Conservation (phyloP, 1,140 invertebrate genomes). For the Luehdorfia chinensis region DNA sequence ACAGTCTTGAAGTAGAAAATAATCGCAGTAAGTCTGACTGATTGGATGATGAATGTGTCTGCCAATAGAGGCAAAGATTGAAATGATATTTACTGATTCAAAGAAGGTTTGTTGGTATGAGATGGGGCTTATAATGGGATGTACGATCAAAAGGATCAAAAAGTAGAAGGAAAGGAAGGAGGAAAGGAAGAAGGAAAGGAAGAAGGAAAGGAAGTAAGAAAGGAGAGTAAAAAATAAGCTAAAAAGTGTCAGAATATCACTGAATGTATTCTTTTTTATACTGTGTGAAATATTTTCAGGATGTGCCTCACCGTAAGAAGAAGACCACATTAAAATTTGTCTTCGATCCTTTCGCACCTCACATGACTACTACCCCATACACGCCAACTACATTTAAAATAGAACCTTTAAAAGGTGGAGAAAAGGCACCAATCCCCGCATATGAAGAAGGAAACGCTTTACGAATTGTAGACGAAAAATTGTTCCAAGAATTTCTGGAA, state of each 20-base stretch:
- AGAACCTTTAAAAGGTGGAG: conserved; percentile 22
- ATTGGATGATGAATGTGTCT: no score
- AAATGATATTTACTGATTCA: not conserved
- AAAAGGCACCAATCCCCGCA: conserved; percentile 22
- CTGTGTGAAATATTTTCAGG: not conserved
- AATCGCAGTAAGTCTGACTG: no score
- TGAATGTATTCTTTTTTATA: no score
- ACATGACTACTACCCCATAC: not conserved
- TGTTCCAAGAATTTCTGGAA: conserved; percentile 42
- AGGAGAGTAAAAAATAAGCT: no score
- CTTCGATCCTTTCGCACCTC: conserved; percentile 13
- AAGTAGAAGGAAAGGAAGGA: no score
- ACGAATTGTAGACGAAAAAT: conserved; percentile 27
- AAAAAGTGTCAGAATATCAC: no score
- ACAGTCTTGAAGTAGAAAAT: no score
- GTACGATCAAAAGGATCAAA: no score
- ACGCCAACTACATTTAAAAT: conserved; percentile 34
- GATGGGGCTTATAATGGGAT: no score
- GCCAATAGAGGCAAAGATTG: not conserved
- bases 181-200: no score
- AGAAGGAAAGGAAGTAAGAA: no score
- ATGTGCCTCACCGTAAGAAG: conserved; percentile 23
- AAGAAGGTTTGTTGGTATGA: no score
- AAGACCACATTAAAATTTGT: conserved; percentile 26
- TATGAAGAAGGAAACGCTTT: conserved; percentile 25